Evolutionary conservation across 1,140 invertebrate genomes (phyloP).

Genomic region (Drosophila athabasca): DNA sequence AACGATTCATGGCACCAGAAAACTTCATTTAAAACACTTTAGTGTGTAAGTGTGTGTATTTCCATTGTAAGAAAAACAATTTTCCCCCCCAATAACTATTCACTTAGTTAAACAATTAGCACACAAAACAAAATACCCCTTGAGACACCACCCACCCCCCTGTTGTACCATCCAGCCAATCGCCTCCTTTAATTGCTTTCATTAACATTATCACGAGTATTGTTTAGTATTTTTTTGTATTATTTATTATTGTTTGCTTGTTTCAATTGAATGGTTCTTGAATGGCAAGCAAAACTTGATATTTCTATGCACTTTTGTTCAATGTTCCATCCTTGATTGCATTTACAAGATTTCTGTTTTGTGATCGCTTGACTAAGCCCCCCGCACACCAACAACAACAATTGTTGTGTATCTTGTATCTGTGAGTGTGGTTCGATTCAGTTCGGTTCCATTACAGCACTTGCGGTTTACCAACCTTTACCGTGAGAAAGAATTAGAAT

Average conservation of each 20-base stretch:
- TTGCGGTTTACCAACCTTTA: conserved; percentile 55
- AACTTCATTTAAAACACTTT: neutral
- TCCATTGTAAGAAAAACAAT: conserved; percentile 7
- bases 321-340: conserved; percentile 71
- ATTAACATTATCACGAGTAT: conserved; percentile 38
- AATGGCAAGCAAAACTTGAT: conserved; percentile 44
- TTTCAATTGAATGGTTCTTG: conserved; percentile 51
- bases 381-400: too few species aligned
- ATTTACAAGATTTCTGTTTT: conserved; percentile 74
- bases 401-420: neutral
- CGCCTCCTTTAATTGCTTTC: conserved; percentile 51
- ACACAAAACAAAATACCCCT: conserved; percentile 35
- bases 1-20: conserved; percentile 7
- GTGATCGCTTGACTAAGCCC: conserved; percentile 68
- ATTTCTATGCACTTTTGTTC: conserved; percentile 54
- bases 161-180: conserved; percentile 3
- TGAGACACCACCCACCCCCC: neutral
- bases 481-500: conserved; percentile 54
- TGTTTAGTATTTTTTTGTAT: conserved; percentile 1
- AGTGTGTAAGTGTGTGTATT: neutral
- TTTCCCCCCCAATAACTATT: conserved; percentile 23
- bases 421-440: conserved; percentile 48
- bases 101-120: conserved; percentile 47
- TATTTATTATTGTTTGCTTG: conserved; percentile 3
- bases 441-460: conserved; percentile 61